Conservation (phyloP, 1,140 invertebrate genomes). For the Daktulosphaira vitifoliae region DNA sequence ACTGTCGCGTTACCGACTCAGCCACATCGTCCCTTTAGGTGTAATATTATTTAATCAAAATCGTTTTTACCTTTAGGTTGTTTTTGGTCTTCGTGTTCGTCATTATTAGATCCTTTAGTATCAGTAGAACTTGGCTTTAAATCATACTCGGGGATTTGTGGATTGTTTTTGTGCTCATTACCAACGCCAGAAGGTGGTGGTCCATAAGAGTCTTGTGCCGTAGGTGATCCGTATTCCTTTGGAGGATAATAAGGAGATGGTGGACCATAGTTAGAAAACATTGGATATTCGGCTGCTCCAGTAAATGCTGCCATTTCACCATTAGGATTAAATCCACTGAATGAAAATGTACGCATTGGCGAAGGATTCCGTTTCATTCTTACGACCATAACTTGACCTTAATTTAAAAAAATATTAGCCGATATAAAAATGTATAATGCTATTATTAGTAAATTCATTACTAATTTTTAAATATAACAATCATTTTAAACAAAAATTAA, state of each 20-base stretch:
- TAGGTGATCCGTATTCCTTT: not conserved
- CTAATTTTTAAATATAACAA: no score
- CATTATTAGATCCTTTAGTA: no score
- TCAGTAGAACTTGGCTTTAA: no score
- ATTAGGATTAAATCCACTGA: slow-evolving; percentile 38
- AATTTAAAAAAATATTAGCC: no score
- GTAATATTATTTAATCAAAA: no score
- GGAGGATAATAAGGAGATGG: slow-evolving; percentile 2
- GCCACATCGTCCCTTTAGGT: no score
- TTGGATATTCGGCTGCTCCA: slow-evolving; percentile 26
- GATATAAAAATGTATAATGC: no score
- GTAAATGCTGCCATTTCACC: slow-evolving; percentile 37
- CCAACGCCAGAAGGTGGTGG: slow-evolving; percentile 16
- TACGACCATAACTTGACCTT: slow-evolving; percentile 11
- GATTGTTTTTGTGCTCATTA: not conserved
- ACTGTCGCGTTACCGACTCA: no score
- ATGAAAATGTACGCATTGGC: slow-evolving; percentile 36
- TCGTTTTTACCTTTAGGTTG: no score
- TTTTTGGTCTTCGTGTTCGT: no score
- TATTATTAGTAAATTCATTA: no score
- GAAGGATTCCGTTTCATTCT: slow-evolving; percentile 29
- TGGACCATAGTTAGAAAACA: slow-evolving; percentile 16
- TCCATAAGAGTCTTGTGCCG: not conserved
- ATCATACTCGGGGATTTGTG: not conserved
- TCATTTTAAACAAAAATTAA: no score